Percentiles rank a stretch among this genome's conserved stretches.
Evolutionary conservation across 2,888 invertebrate species (phyloP).

Genomic region (Dryococelus australis): DNA sequence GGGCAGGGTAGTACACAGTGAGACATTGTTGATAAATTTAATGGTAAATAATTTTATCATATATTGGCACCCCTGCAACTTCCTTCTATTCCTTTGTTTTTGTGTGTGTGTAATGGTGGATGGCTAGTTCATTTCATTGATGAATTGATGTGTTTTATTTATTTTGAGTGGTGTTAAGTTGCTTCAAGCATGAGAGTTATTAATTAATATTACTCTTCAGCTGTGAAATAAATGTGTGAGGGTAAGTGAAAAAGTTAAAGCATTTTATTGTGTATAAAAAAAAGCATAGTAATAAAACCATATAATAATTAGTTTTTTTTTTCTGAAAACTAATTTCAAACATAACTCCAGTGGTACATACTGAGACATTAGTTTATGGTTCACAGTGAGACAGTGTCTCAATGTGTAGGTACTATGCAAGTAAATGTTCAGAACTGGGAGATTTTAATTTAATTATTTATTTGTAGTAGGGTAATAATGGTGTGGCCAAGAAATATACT

Average conservation of each 20-base stretch:
- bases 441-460: not conserved
- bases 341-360: not conserved
- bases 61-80: conserved; percentile 1
- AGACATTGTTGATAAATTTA: not conserved
- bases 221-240: not conserved
- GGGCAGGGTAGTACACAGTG: not conserved
- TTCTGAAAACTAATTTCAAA: not conserved
- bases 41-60: not conserved
- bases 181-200: not conserved
- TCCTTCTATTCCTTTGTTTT: not conserved
- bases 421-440: too few species aligned
- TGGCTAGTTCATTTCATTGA: not conserved
- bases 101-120: conserved; percentile 1
- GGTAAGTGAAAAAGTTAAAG: not conserved
- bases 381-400: not conserved
- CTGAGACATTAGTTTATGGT: not conserved
- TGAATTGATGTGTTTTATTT: not conserved
- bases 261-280: not conserved
- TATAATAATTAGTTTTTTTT: not conserved
- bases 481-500: not conserved
- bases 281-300: not conserved
- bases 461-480: not conserved
- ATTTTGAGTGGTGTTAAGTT: conserved; percentile 6
- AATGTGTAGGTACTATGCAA: not conserved
- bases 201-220: not conserved